A percentile compares a stretch with the other conserved stretches of the same genome.
phyloP scores from a whole-genome alignment of 2,113 vertebrate species.

The Serilophus lunatus region DNA sequence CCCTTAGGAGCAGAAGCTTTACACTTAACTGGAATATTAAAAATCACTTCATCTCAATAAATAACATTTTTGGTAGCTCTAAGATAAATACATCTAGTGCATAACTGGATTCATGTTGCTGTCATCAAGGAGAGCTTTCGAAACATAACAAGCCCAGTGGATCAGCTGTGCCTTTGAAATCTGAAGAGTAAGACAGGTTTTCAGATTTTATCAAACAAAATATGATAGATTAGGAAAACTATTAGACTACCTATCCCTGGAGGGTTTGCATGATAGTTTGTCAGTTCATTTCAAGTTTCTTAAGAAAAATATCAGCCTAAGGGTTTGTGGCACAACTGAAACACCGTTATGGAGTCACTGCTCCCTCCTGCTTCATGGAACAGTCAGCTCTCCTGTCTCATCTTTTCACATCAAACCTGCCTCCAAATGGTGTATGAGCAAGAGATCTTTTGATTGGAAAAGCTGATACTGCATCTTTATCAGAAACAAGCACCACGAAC shows the following conservation, averaged over 20 bases:
- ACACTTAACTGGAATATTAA: not conserved
- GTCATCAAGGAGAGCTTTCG: slow-evolving; percentile 36
- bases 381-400: slow-evolving; percentile 1
- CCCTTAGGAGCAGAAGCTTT: not conserved
- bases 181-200: slow-evolving; percentile 2
- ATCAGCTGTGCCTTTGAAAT: slow-evolving; percentile 52
- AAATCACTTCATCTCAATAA: not conserved
- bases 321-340: slow-evolving; percentile 8
- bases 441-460: slow-evolving; percentile 73
- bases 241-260: slow-evolving; percentile 42
- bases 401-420: slow-evolving; percentile 28
- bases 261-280: slow-evolving; percentile 33
- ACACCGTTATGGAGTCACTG: not conserved
- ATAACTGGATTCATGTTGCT: not conserved
- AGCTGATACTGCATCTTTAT: slow-evolving; percentile 74
- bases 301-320: slow-evolving; percentile 25
- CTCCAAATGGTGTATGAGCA: not conserved
- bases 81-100: not conserved
- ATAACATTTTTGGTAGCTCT: not conserved
- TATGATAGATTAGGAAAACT: slow-evolving; percentile 9
- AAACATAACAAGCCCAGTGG: slow-evolving; percentile 23
- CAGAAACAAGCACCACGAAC: slow-evolving; percentile 68
- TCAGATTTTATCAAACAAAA: slow-evolving; percentile 43
- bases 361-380: not conserved
- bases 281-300: slow-evolving; percentile 39